Percentiles rank a stretch among this genome's conserved stretches.
Conservation (phyloP, 2,888 invertebrate species). For the Timandra comae region DNA sequence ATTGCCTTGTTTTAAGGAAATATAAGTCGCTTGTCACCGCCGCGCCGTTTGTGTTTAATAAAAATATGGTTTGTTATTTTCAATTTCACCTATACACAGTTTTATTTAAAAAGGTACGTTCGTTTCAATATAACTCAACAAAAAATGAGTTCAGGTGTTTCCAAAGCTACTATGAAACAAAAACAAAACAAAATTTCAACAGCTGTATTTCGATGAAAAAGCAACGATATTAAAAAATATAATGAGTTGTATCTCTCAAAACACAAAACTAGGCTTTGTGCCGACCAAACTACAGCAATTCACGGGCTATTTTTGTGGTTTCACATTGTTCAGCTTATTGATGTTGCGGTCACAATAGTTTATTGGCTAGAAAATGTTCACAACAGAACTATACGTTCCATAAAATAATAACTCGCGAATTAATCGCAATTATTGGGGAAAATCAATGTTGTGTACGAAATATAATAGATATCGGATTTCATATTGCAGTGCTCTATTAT, state of each 20-base stretch:
- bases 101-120: not conserved
- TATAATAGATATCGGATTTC: no score
- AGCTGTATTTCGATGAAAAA: not conserved
- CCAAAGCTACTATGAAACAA: not conserved
- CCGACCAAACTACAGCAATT: conserved; percentile 5
- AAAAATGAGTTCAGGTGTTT: not conserved
- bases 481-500: no score
- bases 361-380: conserved; percentile 1
- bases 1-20: conserved; percentile 1
- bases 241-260: not conserved
- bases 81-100: not conserved
- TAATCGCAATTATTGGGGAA: not conserved
- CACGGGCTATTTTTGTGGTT: conserved; percentile 2
- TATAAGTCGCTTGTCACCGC: not conserved
- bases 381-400: not conserved
- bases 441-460: no score
- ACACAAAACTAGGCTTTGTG: conserved; percentile 7
- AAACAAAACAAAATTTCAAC: no score
- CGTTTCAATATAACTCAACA: not conserved
- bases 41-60: not conserved
- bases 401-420: not conserved
- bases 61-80: not conserved
- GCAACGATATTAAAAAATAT: not conserved
- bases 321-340: conserved; percentile 7
- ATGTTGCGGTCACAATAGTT: conserved; percentile 10